These are phyloP conservation scores for Bugulina stolonifera DNA, from an alignment of 2,888 invertebrate genomes.

Conservation along the genomic window DNA sequence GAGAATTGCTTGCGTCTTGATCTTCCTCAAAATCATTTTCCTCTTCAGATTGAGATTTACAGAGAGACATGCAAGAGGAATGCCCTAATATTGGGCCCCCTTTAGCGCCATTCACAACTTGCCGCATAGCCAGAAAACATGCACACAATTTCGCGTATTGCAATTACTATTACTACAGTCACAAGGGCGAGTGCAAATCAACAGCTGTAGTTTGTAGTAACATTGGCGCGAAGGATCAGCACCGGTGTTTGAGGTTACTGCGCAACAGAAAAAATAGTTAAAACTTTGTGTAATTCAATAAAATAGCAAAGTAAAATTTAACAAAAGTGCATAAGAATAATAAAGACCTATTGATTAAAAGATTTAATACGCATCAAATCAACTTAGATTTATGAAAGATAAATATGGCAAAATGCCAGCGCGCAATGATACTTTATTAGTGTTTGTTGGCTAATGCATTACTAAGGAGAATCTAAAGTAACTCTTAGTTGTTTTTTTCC, in stretches of 20 bases:
- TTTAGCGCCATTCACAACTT: constrained; percentile 24
- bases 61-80: constrained; percentile 12
- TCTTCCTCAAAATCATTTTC: neutral
- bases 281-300: neutral
- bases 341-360: neutral
- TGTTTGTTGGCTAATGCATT: neutral
- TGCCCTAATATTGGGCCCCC: constrained; percentile 7
- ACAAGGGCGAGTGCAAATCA: neutral
- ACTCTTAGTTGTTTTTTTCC: constrained; percentile 4
- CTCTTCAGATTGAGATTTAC: neutral
- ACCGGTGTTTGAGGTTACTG: neutral
- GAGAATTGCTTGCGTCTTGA: too few relatives aligned
- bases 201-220: constrained; percentile 17
- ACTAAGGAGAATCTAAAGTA: constrained; percentile 24
- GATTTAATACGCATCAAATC: neutral
- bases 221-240: constrained; percentile 25
- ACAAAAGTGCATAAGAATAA: neutral
- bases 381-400: neutral
- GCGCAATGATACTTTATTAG: neutral
- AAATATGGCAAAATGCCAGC: neutral
- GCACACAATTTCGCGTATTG: neutral
- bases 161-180: neutral
- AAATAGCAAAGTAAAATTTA: neutral
- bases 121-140: constrained; percentile 11
- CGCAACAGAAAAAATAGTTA: neutral